Conservation (phyloP, 2,113 vertebrate genomes). For the Lepus americanus region DNA sequence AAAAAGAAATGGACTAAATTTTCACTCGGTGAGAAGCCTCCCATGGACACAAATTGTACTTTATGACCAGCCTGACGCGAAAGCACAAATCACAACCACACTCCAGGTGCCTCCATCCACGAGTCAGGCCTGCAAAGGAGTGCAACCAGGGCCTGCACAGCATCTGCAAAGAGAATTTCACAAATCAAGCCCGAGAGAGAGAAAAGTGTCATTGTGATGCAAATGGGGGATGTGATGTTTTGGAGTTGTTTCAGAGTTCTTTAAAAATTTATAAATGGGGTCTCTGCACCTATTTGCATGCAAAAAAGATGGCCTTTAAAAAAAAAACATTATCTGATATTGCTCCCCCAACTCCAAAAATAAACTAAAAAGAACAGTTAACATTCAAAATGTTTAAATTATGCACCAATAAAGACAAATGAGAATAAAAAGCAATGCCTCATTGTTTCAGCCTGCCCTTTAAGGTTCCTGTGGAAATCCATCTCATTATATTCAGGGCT, state of each 20-base stretch:
- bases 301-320: constrained; percentile 2
- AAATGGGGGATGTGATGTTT: constrained; percentile 75
- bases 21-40: not conserved
- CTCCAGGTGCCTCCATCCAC: not conserved
- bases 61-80: constrained; percentile 53
- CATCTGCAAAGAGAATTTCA: constrained; percentile 34
- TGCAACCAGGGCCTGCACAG: constrained; percentile 68
- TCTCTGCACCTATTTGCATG: constrained; percentile 74
- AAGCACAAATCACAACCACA: not conserved
- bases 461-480: constrained; percentile 77
- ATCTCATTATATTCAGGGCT: constrained; percentile 76
- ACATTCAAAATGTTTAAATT: constrained; percentile 73
- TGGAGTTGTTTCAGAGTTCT: constrained; percentile 52
- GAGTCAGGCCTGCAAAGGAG: constrained; percentile 51
- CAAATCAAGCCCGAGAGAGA: constrained; percentile 52
- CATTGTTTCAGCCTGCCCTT: constrained; percentile 82
- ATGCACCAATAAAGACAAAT: constrained; percentile 72
- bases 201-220: constrained; percentile 74
- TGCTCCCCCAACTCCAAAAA: constrained; percentile 16
- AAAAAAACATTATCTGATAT: not conserved
- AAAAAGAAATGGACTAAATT: not conserved
- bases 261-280: constrained; percentile 63
- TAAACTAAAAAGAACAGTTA: constrained; percentile 74
- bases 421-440: constrained; percentile 66
- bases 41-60: not conserved